These are phyloP conservation scores for Bradysia coprophila DNA, from an alignment of 1,140 invertebrate species.

Conservation along the genomic window DNA sequence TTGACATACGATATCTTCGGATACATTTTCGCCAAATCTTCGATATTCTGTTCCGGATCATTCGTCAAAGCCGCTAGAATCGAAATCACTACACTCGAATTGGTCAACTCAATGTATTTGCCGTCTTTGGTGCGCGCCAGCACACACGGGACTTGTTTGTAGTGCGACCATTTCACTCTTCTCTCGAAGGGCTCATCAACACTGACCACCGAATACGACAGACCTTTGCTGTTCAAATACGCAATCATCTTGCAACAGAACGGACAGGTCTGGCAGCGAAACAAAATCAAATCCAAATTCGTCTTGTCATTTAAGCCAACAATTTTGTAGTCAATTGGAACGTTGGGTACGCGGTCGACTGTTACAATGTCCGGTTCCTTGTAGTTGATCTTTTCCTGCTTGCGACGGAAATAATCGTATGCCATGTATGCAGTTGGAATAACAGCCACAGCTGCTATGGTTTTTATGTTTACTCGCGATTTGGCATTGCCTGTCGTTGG, in stretches of 20 bases:
- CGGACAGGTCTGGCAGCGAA: constrained; percentile 94
- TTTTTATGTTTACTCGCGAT: too few species aligned
- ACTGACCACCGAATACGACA: constrained; percentile 92
- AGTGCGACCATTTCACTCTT: constrained; percentile 84
- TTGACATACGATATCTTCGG: constrained; percentile 49
- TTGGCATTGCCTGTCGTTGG: too few species aligned
- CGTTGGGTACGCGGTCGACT: constrained; percentile 26
- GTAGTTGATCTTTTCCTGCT: too few species aligned
- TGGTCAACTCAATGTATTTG: constrained; percentile 69
- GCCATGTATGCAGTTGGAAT: too few species aligned
- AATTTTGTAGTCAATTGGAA: constrained; percentile 33
- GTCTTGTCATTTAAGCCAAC: constrained; percentile 43
- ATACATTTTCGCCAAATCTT: constrained; percentile 63
- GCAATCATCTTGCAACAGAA: constrained; percentile 94
- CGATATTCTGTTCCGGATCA: constrained; percentile 38
- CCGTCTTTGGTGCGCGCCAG: constrained; percentile 51
- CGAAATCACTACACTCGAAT: constrained; percentile 89
- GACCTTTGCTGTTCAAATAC: constrained; percentile 85
- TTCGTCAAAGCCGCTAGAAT: constrained; percentile 58
- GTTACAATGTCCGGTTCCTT: too few species aligned
- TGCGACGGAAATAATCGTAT: too few species aligned
- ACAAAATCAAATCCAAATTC: constrained; percentile 70
- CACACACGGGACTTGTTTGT: constrained; percentile 94
- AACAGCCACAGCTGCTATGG: too few species aligned
- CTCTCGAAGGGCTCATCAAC: constrained; percentile 79